Evolutionary conservation across 2,113 vertebrate genomes (phyloP).

Genomic region (Tenebrosternarchus preto): DNA sequence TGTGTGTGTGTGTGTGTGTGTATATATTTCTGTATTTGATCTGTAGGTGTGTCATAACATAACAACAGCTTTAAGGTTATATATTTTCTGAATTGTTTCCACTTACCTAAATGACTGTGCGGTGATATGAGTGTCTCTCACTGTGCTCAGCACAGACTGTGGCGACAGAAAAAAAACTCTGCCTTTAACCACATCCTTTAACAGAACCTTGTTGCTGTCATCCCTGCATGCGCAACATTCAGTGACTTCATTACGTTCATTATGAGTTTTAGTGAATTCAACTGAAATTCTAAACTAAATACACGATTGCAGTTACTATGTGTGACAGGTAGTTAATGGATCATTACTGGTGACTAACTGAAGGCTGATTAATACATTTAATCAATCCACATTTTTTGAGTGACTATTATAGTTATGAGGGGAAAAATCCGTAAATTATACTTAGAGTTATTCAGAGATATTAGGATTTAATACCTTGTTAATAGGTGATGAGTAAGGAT

Average conservation of each 20-base stretch:
- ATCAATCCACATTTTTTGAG: no score
- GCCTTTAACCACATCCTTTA: constrained; percentile 56
- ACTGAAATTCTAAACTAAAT: no score
- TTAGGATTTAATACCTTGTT: neutral
- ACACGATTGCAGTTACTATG: no score
- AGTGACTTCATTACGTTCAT: neutral
- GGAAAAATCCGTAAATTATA: no score
- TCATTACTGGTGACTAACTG: no score
- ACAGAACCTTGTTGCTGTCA: constrained; percentile 24
- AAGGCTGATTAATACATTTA: no score
- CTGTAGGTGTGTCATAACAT: neutral
- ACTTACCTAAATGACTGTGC: constrained; percentile 23
- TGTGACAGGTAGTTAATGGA: no score
- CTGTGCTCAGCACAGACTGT: constrained; percentile 29
- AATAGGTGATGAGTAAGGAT: neutral
- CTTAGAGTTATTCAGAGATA: no score
- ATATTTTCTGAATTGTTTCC: neutral
- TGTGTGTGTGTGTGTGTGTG: no score
- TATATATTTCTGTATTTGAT: no score
- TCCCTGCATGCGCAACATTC: constrained; percentile 21
- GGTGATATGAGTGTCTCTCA: constrained; percentile 13
- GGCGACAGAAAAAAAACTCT: constrained; percentile 46
- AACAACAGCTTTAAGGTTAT: neutral
- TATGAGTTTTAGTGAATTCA: no score
- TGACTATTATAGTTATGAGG: no score